Evolutionary conservation across 2,797 vertebrate genomes (phyloP), one percentile per base, ranked within the genome.

Genomic region (Melanotaenia nigrans): DNA sequence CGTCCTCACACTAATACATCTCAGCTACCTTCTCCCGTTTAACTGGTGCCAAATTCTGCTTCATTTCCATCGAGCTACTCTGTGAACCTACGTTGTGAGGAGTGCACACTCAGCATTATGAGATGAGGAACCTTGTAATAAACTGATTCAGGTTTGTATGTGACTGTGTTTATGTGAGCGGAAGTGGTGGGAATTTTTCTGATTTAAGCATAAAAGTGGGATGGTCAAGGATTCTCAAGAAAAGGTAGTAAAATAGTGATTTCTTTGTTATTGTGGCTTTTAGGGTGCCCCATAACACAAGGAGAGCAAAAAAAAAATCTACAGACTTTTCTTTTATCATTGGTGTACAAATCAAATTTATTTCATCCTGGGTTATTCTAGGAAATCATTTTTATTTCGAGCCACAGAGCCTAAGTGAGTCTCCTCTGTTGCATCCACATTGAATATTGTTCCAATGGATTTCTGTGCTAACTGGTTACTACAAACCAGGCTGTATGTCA

Each of bases 81-180:
- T 13, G 81, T 81, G 70, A 78, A 75, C 53, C 64, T 71, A 64
- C 73, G 47, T 55, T 73, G 75, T 67, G 71, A 77, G 58, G 64
- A 83, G n/a, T 85, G 87, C 86, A 64, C 25, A 77, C 76, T 92
- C 89, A 87, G 92, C 89, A 92, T 3, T 7, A 7, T 22, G 54
- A 56, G 51, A 81, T 35, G 74, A 68, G 79, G 66, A 83, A 64
- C 65, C 49, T 57, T 47, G 61, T 66, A 59, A 32, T 71, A 28
- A 79, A 85, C 85, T 79, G 78, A 78, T n/a, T 73, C 14, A n/a
- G 54, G 60, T 71, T 24, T 67, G 73, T 82, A 35, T 66, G 77
- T 13, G 58, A 54, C 33, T 36, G 77, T 61, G 62, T 75, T 61
- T 63, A 32, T 18, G 55, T 13, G 9, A 57, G 56, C 16, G 51